Base-by-base conservation (phyloP, 2,113 vertebrate genomes). In the Sakesphorus luctuosus region DNA sequence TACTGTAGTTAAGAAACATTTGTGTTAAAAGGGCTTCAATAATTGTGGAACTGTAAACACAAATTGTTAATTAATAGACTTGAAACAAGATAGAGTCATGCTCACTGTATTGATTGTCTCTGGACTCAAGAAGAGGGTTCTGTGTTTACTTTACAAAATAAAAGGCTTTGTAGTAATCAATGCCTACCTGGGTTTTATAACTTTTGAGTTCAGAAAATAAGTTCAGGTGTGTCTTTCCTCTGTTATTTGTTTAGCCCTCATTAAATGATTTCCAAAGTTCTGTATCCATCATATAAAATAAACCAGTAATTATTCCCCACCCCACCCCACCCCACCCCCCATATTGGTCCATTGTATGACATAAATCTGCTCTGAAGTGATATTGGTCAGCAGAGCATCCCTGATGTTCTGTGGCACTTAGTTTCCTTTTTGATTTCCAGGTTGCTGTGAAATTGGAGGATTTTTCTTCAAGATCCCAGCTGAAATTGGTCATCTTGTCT, bases 321-420 rank as follows among this genome's bases (percentile, higher is more conserved):
- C n/a, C n/a, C n/a, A n/a, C n/a, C n/a, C 83, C 67, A 18, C 65
- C 82, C 5, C 13, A n/a, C 50, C 25, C 13, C 50, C 18, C 31
- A 0, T 40, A 6, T 36, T 50, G 36, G 4, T 6, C 7, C 7
- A 73, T 61, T 47, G 26, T 61, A 13, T 35, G 44, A 38, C 3
- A 4, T 40, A 24, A 56, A 88, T 17, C 18, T 85, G 2, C n/a
- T 52, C 29, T 28, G 53, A 69, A 33, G 43, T 55, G 10, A 29
- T 65, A 8, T 2, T 66, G 53, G n/a, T 62, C 49, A 73, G 44
- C 44, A 84, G 24, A 84, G 18, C 23, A 76, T 36, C 31, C 10
- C 18, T 20, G 23, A 10, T 3, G 1, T 72, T 75, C 28, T 76
- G 35, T 86, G 63, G 40, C 15, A 18, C 18, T 84, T 59, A 7